phyloP scores from a whole-genome alignment of 2,888 invertebrate genomes.

The Agonopterix subpropinquella region DNA sequence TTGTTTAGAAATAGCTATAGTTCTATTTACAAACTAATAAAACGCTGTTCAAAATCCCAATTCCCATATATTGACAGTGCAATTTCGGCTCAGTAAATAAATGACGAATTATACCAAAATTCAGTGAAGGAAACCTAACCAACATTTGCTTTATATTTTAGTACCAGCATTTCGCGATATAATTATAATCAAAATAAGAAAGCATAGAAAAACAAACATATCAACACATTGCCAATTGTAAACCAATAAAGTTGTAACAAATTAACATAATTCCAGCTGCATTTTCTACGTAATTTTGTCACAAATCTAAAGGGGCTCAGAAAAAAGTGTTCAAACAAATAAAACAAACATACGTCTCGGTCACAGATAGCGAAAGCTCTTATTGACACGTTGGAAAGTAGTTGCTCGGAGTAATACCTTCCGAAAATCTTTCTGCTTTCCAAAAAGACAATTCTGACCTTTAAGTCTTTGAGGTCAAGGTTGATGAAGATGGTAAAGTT shows the following conservation, averaged over 20 bases:
- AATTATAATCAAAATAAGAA: no score
- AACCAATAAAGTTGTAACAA: conserved; percentile 15
- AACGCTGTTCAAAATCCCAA: no score
- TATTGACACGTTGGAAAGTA: conserved; percentile 73
- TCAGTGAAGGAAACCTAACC: no score
- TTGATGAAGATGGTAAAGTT: conserved; percentile 9
- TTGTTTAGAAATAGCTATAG: no score
- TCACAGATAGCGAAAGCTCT: conserved; percentile 72
- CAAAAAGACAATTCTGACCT: conserved; percentile 22
- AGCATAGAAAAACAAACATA: no score
- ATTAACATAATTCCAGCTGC: conserved; percentile 29
- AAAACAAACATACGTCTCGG: conserved; percentile 54
- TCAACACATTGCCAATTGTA: background rate
- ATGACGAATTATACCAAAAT: no score
- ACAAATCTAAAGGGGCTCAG: conserved; percentile 30
- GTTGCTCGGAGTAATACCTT: conserved; percentile 26
- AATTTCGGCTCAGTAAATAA: no score
- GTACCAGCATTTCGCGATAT: no score
- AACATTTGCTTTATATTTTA: no score
- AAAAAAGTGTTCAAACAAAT: conserved; percentile 54
- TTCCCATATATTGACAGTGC: no score
- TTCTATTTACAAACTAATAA: no score
- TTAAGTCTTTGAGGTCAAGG: conserved; percentile 24
- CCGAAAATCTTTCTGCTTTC: conserved; percentile 7
- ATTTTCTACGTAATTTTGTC: background rate